Conservation (phyloP, 2,888 invertebrate species). For the Yponomeuta evonymella region DNA sequence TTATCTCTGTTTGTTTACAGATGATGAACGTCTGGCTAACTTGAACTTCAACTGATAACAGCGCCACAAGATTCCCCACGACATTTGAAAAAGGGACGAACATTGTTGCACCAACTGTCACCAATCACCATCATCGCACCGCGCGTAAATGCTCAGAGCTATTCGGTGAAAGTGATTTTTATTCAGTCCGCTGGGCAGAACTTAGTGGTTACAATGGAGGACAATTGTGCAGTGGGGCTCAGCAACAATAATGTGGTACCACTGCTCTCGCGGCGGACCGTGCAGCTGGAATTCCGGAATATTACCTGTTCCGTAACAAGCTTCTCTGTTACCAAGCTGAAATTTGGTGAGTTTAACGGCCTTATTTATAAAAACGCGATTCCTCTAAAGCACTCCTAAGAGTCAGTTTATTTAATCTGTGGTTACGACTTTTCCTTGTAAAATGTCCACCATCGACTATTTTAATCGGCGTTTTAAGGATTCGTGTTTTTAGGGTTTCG, state of each 20-base stretch:
- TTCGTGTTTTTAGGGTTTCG: too few relatives aligned
- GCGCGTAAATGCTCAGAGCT: neutral
- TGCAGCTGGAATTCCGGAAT: conserved; percentile 82
- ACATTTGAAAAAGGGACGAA: neutral
- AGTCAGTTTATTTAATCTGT: too few relatives aligned
- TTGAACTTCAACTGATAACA: conserved; percentile 23
- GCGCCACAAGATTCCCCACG: too few relatives aligned
- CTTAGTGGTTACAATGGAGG: conserved; percentile 34
- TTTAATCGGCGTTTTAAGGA: too few relatives aligned
- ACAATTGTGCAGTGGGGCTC: conserved; percentile 36
- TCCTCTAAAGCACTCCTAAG: too few relatives aligned
- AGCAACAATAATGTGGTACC: conserved; percentile 65
- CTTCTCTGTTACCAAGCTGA: conserved; percentile 73
- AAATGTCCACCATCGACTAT: too few relatives aligned
- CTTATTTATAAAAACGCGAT: too few relatives aligned
- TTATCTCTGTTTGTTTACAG: conserved; percentile 32
- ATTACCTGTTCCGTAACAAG: conserved; percentile 78
- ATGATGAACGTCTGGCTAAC: conserved; percentile 29
- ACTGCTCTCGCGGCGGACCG: conserved; percentile 72
- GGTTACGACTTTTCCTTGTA: too few relatives aligned
- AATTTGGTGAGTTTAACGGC: conserved; percentile 71
- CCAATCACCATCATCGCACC: too few relatives aligned
- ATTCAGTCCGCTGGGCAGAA: conserved; percentile 28
- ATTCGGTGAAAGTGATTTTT: conserved; percentile 31
- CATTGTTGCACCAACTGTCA: neutral